Evolutionary conservation across 2,888 invertebrate species (phyloP).

Genomic region (Germaria angustata): DNA sequence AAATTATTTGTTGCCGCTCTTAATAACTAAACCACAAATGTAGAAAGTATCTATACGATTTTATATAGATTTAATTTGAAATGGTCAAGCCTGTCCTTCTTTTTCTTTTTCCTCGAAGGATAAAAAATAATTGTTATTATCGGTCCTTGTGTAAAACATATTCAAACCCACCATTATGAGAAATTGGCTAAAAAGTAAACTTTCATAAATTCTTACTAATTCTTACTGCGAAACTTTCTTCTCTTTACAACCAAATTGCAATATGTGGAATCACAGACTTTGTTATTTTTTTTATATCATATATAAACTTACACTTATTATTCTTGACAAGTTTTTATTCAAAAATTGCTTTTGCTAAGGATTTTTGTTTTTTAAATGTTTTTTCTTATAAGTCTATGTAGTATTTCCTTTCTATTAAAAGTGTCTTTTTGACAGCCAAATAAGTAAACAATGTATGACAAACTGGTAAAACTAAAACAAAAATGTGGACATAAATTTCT

Average conservation of each 20-base stretch:
- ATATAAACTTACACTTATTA: constrained; percentile 29
- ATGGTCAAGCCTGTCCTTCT: too few species aligned
- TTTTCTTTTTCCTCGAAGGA: too few species aligned
- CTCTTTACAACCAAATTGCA: too few species aligned
- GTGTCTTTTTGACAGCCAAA: constrained; percentile 45
- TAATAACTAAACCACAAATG: too few species aligned
- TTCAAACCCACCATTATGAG: too few species aligned
- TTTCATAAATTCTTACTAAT: too few species aligned
- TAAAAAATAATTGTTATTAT: too few species aligned
- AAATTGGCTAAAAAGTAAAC: too few species aligned
- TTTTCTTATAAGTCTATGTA: constrained; percentile 9
- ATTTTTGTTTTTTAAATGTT: background rate
- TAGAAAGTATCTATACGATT: too few species aligned
- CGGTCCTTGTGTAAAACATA: too few species aligned
- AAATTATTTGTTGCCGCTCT: too few species aligned
- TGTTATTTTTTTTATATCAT: constrained; percentile 3
- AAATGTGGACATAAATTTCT: constrained; percentile 71
- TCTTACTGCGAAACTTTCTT: background rate
- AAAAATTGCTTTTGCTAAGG: background rate
- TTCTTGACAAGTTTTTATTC: constrained; percentile 11
- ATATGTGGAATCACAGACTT: background rate
- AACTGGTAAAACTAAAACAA: constrained; percentile 28
- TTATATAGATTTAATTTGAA: too few species aligned
- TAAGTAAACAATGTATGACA: constrained; percentile 27
- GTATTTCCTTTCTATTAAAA: constrained; percentile 43